Evolutionary conservation across 2,888 invertebrate genomes (phyloP).

Genomic region (Clivina fossor): DNA sequence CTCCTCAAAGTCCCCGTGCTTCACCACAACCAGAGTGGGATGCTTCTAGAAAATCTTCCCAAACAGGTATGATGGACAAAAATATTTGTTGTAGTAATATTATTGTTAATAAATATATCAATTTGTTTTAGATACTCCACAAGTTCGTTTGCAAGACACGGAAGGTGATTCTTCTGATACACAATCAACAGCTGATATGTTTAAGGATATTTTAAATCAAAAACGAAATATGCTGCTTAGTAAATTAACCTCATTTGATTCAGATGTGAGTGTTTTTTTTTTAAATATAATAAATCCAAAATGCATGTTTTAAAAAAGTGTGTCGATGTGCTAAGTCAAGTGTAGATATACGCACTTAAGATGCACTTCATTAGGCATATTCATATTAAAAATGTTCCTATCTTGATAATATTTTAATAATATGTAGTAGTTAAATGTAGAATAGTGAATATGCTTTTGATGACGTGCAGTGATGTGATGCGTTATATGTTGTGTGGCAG

Average conservation of each 20-base stretch:
- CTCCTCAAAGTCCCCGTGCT: constrained; percentile 63
- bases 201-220: constrained; percentile 90
- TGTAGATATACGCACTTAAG: constrained; percentile 26
- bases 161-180: constrained; percentile 67
- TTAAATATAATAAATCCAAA: constrained; percentile 5
- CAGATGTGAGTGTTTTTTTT: constrained; percentile 71
- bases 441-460: constrained; percentile 16
- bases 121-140: constrained; percentile 57
- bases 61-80: constrained; percentile 58
- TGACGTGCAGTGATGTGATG: constrained; percentile 39
- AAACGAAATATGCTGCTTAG: constrained; percentile 85
- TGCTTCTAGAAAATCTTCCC: constrained; percentile 66
- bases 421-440: no score
- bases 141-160: constrained; percentile 60
- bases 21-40: constrained; percentile 59
- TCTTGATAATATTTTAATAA: not conserved
- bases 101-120: constrained; percentile 1
- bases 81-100: constrained; percentile 3
- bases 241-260: constrained; percentile 86
- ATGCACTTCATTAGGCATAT: constrained; percentile 21
- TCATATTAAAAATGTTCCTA: not conserved
- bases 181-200: constrained; percentile 86
- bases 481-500: constrained; percentile 52
- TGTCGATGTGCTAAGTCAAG: constrained; percentile 24
- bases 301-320: constrained; percentile 26